Conservation (phyloP, 1,140 invertebrate genomes). For the Panulirus ornatus region DNA sequence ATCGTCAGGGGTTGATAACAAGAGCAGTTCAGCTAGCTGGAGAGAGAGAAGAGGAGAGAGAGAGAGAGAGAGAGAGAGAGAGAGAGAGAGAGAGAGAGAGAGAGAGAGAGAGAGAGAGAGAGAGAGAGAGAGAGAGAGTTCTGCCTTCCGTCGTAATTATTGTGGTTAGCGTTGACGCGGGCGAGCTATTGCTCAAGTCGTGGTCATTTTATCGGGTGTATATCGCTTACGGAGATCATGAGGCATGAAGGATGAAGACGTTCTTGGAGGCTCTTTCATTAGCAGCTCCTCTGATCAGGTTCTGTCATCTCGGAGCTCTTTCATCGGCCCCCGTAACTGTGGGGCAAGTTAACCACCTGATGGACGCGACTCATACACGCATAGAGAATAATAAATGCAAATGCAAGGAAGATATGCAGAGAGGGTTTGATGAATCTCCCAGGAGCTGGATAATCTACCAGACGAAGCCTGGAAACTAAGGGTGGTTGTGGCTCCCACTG, state of each 20-base stretch:
- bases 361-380: not conserved
- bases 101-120: too few relatives aligned
- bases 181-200: constrained; percentile 13
- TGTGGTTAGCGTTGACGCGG: not conserved
- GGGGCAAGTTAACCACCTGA: not conserved
- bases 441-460: not conserved
- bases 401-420: not conserved
- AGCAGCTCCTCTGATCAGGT: not conserved
- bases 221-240: not conserved
- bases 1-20: too few relatives aligned
- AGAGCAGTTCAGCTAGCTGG: too few relatives aligned
- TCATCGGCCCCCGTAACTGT: not conserved
- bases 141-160: not conserved
- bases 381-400: not conserved
- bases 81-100: too few relatives aligned
- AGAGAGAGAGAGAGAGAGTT: too few relatives aligned
- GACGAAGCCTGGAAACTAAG: not conserved
- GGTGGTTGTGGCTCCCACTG: not conserved
- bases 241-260: not conserved
- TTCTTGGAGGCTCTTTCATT: not conserved
- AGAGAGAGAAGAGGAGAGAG: too few relatives aligned
- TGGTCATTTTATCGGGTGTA: not conserved
- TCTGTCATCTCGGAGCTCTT: not conserved
- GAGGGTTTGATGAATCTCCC: not conserved
- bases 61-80: too few relatives aligned